Base-by-base conservation (phyloP, 30 jellyfish, hydroid and myxozoan genomes). In the Nemopilema nomurai region DNA sequence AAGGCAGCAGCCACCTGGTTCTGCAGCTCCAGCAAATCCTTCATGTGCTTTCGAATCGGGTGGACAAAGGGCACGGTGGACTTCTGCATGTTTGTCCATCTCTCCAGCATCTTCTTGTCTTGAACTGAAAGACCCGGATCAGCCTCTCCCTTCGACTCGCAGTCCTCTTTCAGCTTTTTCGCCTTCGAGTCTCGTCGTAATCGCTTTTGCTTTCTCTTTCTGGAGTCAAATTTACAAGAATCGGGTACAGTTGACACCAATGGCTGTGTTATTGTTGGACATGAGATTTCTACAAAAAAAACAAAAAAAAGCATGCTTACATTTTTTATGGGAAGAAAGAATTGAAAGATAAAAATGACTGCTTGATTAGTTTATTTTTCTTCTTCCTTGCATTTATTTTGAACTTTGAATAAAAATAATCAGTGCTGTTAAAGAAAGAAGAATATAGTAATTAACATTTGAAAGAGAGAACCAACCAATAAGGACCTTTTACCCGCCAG, bases 51-150 rank as follows among this genome's bases (percentile, higher is more conserved):
- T n/a, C 98, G 87, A 62, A 93, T 93, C 1, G 98, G 98, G 71
- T 93, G 97, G 1, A 93, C 78, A 82, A 93, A 93, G 69, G 98
- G 97, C 20, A 79, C 90, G 19, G 96, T 89, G 19, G 92, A 24
- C 69, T 85, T 89, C 71, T 94, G 99, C 99, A 94, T 94, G 63
- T 94, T 82, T 33, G 90, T 74, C 99, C 99, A 94, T 17, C 99
- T 80, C 51, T 85, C 97, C 77, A 94, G 66, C 91, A 89, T 71
- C 76, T 85, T 62, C 24, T 72, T 81, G 62, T 94, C 99, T 70
- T 80, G 87, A 62, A 18, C 92, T 1, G 97, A 78, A 19, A 94
- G 90, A 1, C 68, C 84, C n/a, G 79, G 19, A 25, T 24, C 72
- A 31, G 29, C 83, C 49, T 69, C 96, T 74, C 71, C 73, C n/a